Base-by-base conservation (phyloP, 2,113 vertebrate genomes). In the Alouatta palliata region DNA sequence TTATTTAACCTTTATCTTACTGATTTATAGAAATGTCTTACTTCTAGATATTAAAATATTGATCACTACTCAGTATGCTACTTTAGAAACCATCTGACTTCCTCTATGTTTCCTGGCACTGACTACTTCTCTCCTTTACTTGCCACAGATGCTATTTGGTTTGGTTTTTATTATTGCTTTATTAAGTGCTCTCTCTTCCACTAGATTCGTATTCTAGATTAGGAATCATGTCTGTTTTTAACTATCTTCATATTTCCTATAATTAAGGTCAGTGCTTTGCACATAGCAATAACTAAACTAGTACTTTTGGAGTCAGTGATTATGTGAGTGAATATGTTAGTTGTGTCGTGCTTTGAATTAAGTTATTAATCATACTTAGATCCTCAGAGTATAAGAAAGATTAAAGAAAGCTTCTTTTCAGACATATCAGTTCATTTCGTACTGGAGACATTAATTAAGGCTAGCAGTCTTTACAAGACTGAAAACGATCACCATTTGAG, bases 261-360 rank as follows among this genome's bases (percentile, higher is more conserved):
- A 7, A 14, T 16, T 79, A 80, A 30, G 5, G 9, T 49, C 3
- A 93, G n/a, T 45, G 16, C 5, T 90, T 45, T 35, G 54, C 12
- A 79, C 17, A 68, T 11, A 84, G 4, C n/a, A 70, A 66, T 37
- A 85, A 9, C 9, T 79, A 80, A 45, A 58, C 23, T 47, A 68
- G n/a, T 61, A 27, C 21, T 90, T 96, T 96, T 54, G 47, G 19
- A 96, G n/a, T 40, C 79, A 90, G n/a, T 68, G 23, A 87, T 23
- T 73, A 40, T 37, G 35, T 58, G 43, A 89, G 71, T 94, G 49
- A 56, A 71, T 87, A 19, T 17, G n/a, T 73, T 85, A 81, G 23
- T 61, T 82, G 49, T 83, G 79, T 75, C 19, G 77, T 81, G 86
- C 94, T 88, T 87, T 83, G 79, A 98, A 96, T 68, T 58, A 98